Evolutionary conservation across 1,140 invertebrate genomes (phyloP).

Genomic region (Diorhabda sublineata): DNA sequence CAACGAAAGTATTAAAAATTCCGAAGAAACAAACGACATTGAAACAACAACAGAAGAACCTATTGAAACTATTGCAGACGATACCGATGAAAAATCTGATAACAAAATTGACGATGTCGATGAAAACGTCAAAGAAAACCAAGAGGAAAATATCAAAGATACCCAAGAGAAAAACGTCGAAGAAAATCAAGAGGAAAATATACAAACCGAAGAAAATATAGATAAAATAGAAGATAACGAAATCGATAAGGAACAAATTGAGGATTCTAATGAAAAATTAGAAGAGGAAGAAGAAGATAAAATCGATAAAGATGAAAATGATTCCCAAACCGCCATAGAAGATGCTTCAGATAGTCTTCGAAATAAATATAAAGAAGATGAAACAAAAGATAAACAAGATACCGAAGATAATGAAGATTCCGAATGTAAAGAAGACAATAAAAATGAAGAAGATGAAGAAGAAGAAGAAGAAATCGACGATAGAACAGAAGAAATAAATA

Average conservation of each 20-base stretch:
- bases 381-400: background rate
- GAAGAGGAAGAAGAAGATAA: background rate
- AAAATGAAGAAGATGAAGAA: background rate
- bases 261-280: background rate
- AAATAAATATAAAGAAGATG: background rate
- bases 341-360: too few species aligned
- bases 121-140: conserved; percentile 7
- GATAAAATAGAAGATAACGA: background rate
- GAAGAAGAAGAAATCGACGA: background rate
- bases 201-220: background rate
- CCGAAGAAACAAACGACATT: conserved; percentile 20
- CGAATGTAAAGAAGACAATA: background rate
- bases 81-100: conserved; percentile 4
- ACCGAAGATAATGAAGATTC: background rate
- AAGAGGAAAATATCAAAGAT: background rate
- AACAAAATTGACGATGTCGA: conserved; percentile 15
- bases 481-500: background rate
- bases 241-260: background rate
- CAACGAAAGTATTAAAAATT: too few species aligned
- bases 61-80: conserved; percentile 15
- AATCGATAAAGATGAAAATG: background rate
- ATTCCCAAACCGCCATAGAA: background rate
- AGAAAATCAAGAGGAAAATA: background rate
- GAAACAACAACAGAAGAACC: conserved; percentile 24
- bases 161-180: background rate